These are phyloP conservation scores for Paramormyrops hopkinsi DNA, from an alignment of 2,797 vertebrate species.

Conservation along the genomic window DNA sequence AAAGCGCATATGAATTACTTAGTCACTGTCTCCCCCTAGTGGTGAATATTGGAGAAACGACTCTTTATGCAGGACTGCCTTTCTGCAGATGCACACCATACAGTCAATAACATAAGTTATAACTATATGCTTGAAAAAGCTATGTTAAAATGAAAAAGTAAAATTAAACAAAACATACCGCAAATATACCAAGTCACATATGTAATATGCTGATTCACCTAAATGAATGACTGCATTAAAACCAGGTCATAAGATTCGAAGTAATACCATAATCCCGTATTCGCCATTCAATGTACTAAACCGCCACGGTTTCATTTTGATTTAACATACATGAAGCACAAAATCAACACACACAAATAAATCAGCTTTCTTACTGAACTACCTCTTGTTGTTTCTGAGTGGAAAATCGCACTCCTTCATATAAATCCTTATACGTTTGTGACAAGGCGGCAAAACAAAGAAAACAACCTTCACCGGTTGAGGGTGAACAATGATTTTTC, in stretches of 20 bases:
- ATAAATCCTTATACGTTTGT: not conserved
- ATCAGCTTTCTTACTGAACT: not conserved
- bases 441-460: constrained; percentile 18
- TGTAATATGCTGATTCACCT: not conserved
- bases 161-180: not conserved
- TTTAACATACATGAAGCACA: not conserved
- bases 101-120: not conserved
- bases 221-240: not conserved
- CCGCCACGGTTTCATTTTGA: not conserved
- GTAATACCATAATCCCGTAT: not conserved
- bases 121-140: not conserved
- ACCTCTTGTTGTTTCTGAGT: constrained; percentile 14
- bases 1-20: constrained; percentile 22
- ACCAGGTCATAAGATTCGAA: not conserved
- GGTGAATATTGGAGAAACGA: constrained; percentile 33
- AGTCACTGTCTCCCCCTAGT: constrained; percentile 62
- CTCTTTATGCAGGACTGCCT: not conserved
- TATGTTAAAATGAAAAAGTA: not conserved
- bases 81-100: not conserved
- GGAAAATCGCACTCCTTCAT: constrained; percentile 30
- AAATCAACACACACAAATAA: not conserved
- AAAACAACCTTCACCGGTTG: constrained; percentile 47
- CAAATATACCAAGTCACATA: not conserved
- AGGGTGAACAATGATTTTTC: constrained; percentile 56
- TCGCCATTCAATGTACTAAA: not conserved